Base-by-base conservation (phyloP, 64 coral and sea anemone species). In the Anthopleura sola region DNA sequence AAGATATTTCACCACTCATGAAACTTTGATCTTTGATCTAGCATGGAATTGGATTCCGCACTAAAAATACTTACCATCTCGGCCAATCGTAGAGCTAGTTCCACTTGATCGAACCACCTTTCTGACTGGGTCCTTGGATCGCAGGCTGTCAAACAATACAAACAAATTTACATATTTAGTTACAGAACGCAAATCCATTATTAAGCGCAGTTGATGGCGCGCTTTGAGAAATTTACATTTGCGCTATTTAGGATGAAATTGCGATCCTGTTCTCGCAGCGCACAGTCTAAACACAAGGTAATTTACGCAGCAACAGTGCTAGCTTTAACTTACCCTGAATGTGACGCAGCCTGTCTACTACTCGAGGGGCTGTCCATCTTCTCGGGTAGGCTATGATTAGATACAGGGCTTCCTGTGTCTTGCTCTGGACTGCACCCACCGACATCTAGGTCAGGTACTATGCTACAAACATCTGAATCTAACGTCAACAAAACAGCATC, bases 351-450 rank as follows among this genome's bases (percentile, higher is more conserved):
- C 29, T 55, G 29, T 12, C 44, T 60, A 78, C 39, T 78, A 8
- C 85, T 78, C 46, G 76, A 33, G 9, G 82, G 34, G 32, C 46
- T 83, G 28, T 83, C 82, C 15, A 83, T 85, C 68, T 86, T 91
- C 55, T 91, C 84, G 3, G 89, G 89, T 36, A 86, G 60, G 76
- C 85, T 81, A 86, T 86, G 89, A 34, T 20, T 71, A 16, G 66
- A 71, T 71, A 71, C 10, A 50, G 82, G 46, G 50, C 51, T 83
- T 37, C 19, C 38, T 55, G 84, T 86, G 28, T 91, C 89, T 11
- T 55, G 89, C 37, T 91, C 89, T 15, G 89, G 89, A 50, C 84
- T 91, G 29, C 83, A 74, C n/a, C 89, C 74, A 24, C 89, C 89
- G 13, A 86, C 78, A 75, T 91, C 89, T 54, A 66, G 83, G 56